phyloP scores from a whole-genome alignment of 2,888 invertebrate genomes.

The Tortricodes alternella region DNA sequence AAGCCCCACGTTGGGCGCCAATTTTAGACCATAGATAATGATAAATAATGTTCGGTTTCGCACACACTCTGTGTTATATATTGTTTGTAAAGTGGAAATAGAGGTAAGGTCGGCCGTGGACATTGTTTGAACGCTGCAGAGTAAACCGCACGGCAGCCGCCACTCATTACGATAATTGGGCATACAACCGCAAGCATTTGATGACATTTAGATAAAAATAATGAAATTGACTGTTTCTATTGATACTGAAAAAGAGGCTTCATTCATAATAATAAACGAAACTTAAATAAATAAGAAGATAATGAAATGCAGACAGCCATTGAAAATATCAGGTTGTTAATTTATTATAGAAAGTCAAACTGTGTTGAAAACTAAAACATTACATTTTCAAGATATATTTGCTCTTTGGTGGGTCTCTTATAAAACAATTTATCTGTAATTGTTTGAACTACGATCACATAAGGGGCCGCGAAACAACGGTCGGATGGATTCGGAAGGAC shows the following conservation, averaged over 20 bases:
- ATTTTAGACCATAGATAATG: constrained; percentile 27
- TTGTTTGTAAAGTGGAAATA: constrained; percentile 37
- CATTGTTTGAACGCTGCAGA: constrained; percentile 54
- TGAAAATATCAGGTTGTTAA: neutral
- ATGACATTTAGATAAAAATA: constrained; percentile 31
- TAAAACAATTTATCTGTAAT: constrained; percentile 16
- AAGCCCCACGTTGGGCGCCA: constrained; percentile 27
- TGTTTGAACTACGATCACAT: constrained; percentile 22
- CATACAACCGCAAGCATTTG: constrained; percentile 51
- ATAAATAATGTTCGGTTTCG: constrained; percentile 30
- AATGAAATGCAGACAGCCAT: too few relatives aligned
- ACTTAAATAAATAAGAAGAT: too few relatives aligned
- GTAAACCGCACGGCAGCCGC: constrained; percentile 53
- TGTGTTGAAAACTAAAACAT: neutral
- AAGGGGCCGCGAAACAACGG: constrained; percentile 3
- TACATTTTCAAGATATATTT: neutral
- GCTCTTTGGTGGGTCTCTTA: neutral
- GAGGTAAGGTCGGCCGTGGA: constrained; percentile 32
- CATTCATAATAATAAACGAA: too few relatives aligned
- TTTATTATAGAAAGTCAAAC: too few relatives aligned
- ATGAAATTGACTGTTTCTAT: neutral
- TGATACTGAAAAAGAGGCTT: too few relatives aligned
- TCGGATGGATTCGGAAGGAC: constrained; percentile 21
- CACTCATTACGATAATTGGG: constrained; percentile 67
- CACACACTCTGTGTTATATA: constrained; percentile 32